A percentile compares a stretch with the other conserved stretches of the same genome.
Evolutionary conservation across 2,888 invertebrate species (phyloP).

Genomic region (Rhagium mordax): DNA sequence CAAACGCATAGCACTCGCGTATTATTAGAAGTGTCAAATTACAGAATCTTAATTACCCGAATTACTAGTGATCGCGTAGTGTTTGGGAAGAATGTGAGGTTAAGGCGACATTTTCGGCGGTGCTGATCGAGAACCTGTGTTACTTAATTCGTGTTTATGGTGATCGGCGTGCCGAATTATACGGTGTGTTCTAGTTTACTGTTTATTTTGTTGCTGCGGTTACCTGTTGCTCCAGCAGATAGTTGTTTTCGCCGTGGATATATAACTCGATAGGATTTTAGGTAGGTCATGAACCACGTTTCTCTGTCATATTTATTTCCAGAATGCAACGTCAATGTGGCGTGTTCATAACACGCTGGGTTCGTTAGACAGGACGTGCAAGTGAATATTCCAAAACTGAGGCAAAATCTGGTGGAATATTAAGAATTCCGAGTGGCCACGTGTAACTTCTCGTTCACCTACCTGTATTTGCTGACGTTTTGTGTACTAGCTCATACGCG

Average conservation of each 20-base stretch:
- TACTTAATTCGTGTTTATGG: neutral
- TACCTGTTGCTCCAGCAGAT: conserved; percentile 22
- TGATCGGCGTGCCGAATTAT: neutral
- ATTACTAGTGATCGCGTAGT: neutral
- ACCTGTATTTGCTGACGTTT: neutral
- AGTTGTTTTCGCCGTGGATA: conserved; percentile 21
- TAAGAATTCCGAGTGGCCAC: neutral
- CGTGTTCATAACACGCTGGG: neutral
- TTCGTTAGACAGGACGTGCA: neutral
- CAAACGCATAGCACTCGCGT: conserved; percentile 46
- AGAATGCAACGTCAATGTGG: neutral
- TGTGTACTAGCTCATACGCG: no score
- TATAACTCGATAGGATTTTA: conserved; percentile 29
- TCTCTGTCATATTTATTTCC: neutral
- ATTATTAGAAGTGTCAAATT: conserved; percentile 41
- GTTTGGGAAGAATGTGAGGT: conserved; percentile 12
- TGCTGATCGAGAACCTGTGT: neutral
- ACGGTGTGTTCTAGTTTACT: neutral
- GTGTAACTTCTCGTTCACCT: neutral
- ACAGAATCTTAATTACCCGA: neutral
- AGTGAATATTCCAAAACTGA: neutral
- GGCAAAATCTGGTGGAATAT: neutral
- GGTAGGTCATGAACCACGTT: conserved; percentile 40
- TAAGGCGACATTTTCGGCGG: conserved; percentile 1
- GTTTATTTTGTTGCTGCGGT: neutral